Conservation (phyloP, 2,113 vertebrate species). For the Greenwoodochromis staneri region DNA sequence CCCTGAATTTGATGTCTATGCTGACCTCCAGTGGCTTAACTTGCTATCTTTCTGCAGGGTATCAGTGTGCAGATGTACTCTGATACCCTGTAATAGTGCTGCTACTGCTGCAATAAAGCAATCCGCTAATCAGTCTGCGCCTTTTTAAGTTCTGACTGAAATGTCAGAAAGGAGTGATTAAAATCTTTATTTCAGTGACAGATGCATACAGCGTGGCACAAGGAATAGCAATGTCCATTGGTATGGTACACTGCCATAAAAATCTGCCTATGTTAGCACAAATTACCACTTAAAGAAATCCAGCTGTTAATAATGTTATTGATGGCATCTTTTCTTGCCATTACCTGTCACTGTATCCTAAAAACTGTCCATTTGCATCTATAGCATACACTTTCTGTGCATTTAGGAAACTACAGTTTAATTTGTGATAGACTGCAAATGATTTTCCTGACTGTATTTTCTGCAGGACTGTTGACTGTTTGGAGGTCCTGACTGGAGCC, state of each 20-base stretch:
- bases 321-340: neutral
- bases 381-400: neutral
- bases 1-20: neutral
- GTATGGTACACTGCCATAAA: neutral
- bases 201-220: neutral
- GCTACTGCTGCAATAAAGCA: neutral
- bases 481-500: conserved; percentile 86
- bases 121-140: neutral
- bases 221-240: neutral
- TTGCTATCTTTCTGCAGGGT: neutral
- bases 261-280: neutral
- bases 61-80: neutral
- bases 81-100: neutral
- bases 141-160: neutral
- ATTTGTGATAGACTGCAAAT: neutral
- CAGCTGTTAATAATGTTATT: neutral
- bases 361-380: neutral
- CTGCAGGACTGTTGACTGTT: conserved; percentile 81
- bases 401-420: neutral
- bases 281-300: neutral
- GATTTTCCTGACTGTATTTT: neutral
- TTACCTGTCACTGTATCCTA: neutral
- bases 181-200: neutral
- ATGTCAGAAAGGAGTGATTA: neutral
- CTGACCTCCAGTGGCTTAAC: neutral